Evolutionary conservation across 2,113 vertebrate species (phyloP).

Genomic region (Fukomys damarensis): DNA sequence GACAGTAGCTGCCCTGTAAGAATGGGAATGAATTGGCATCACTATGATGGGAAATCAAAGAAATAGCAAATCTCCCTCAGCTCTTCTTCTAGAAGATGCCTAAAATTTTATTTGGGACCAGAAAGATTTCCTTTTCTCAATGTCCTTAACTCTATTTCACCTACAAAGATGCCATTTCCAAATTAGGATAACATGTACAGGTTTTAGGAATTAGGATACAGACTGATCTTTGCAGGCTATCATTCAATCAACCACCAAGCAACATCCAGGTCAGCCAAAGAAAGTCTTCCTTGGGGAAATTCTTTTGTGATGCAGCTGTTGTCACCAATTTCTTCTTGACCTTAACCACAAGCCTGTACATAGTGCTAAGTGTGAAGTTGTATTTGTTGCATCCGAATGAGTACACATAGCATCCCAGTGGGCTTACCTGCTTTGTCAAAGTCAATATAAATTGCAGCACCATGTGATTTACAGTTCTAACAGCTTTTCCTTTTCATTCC

Average conservation of each 20-base stretch:
- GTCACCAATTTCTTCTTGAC: neutral
- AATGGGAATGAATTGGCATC: neutral
- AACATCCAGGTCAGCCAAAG: neutral
- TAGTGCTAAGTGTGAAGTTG: neutral
- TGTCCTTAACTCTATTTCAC: neutral
- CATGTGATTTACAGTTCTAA: neutral
- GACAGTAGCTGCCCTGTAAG: neutral
- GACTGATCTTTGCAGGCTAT: neutral
- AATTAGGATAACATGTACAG: neutral
- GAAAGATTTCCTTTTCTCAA: neutral
- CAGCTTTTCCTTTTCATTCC: neutral
- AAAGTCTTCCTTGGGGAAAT: neutral
- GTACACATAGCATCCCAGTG: rapidly evolving
- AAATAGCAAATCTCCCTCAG: neutral
- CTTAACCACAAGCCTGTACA: neutral
- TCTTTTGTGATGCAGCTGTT: neutral
- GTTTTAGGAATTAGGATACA: neutral
- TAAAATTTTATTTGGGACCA: neutral
- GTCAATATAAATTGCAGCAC: neutral
- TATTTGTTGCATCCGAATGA: neutral
- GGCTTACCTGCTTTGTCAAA: neutral
- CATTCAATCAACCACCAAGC: neutral
- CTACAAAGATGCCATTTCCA: neutral
- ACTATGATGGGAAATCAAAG: neutral
- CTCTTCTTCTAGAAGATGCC: neutral